phyloP scores from a whole-genome alignment of 2,113 vertebrate genomes.

The Aplodontia rufa region DNA sequence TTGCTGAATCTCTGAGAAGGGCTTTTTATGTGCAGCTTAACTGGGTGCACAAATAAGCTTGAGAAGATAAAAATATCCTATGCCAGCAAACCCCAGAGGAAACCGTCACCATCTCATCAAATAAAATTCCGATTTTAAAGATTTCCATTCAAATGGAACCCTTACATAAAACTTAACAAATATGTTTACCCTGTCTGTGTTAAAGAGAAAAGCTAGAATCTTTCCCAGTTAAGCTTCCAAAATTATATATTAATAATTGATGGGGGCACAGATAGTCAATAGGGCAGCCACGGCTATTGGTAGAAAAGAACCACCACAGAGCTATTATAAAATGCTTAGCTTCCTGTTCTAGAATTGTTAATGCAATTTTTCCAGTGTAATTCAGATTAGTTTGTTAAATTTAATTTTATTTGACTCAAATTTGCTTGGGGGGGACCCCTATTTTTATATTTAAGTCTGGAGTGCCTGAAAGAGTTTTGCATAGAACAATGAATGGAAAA shows the following conservation, averaged over 20 bases:
- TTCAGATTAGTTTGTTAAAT: background rate
- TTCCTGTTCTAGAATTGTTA: background rate
- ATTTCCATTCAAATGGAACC: background rate
- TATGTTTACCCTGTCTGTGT: background rate
- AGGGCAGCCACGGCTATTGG: background rate
- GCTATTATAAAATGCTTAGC: background rate
- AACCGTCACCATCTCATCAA: background rate
- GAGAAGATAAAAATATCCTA: background rate
- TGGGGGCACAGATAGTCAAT: background rate
- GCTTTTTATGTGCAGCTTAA: background rate
- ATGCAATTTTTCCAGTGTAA: background rate
- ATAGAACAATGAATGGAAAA: too few species aligned
- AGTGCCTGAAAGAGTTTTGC: background rate
- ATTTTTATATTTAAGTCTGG: background rate
- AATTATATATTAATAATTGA: background rate
- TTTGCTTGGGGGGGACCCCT: background rate
- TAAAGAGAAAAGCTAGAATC: background rate
- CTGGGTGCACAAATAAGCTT: background rate
- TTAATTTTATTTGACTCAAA: background rate
- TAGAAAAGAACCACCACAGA: background rate
- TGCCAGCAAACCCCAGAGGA: background rate
- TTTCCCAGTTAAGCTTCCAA: background rate
- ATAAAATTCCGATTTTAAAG: background rate
- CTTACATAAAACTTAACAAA: background rate
- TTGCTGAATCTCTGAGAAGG: background rate